Percentiles rank a stretch among this genome's conserved stretches.
Evolutionary conservation across 2,797 vertebrate species (phyloP).

Genomic region (Pangasius djambal): DNA sequence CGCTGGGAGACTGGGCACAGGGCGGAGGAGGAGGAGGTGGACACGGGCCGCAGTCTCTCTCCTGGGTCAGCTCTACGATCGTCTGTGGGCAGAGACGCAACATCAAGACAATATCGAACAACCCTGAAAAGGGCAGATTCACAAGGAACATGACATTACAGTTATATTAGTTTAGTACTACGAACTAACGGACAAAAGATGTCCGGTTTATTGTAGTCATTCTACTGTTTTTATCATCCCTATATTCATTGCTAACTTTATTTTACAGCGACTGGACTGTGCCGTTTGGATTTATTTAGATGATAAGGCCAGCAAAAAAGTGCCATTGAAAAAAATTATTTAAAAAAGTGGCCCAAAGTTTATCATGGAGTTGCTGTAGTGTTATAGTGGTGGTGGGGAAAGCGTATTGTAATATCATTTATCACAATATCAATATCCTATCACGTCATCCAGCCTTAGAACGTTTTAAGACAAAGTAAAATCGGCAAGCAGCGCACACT

Average conservation of each 20-base stretch:
- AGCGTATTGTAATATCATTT: neutral
- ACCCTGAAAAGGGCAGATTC: neutral
- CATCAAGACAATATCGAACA: conserved; percentile 32
- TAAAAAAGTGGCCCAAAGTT: no score
- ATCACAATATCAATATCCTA: neutral
- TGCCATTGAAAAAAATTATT: no score
- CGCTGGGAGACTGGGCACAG: conserved; percentile 83
- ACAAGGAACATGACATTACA: neutral
- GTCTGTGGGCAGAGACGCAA: conserved; percentile 73
- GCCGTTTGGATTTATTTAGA: neutral
- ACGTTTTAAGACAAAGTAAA: neutral
- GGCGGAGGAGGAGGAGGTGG: conserved; percentile 75
- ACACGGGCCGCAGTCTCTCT: conserved; percentile 88
- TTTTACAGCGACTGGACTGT: neutral
- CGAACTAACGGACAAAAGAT: neutral
- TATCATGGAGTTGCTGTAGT: neutral
- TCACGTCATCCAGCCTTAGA: neutral
- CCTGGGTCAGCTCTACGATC: conserved; percentile 92
- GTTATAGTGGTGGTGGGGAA: neutral
- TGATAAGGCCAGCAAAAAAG: no score
- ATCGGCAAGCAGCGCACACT: neutral
- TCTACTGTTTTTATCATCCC: neutral
- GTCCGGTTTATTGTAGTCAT: neutral
- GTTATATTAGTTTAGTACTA: neutral
- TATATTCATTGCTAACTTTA: no score